Evolutionary conservation across 2,113 vertebrate species (phyloP).

Genomic region (Hippoglossus stenolepis): DNA sequence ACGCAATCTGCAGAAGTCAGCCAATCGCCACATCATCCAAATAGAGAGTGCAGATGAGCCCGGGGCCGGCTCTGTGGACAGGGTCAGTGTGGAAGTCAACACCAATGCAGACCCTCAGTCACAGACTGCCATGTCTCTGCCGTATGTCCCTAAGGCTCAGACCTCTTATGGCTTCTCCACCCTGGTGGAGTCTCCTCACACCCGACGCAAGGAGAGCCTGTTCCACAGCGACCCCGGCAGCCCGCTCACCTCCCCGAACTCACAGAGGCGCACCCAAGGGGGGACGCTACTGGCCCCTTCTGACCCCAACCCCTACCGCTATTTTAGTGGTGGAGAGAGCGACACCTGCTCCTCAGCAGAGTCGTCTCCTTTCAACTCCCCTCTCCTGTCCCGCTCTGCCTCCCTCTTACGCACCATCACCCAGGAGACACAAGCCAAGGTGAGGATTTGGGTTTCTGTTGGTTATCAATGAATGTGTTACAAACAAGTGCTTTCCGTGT

Average conservation of each 20-base stretch:
- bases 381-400: slow-evolving; percentile 92
- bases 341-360: slow-evolving; percentile 96
- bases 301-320: slow-evolving; percentile 90
- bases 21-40: slow-evolving; percentile 94
- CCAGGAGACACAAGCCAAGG: slow-evolving; percentile 93
- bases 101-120: slow-evolving; percentile 91
- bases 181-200: slow-evolving; percentile 94
- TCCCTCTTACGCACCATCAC: slow-evolving; percentile 93
- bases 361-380: slow-evolving; percentile 93
- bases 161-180: slow-evolving; percentile 95
- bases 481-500: background rate
- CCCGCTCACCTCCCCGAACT: slow-evolving; percentile 87
- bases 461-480: background rate
- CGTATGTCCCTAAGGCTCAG: slow-evolving; percentile 94
- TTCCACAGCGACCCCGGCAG: slow-evolving; percentile 95
- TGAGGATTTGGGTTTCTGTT: slow-evolving; percentile 20
- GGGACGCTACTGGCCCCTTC: slow-evolving; percentile 80
- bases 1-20: slow-evolving; percentile 85
- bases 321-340: slow-evolving; percentile 94
- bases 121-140: slow-evolving; percentile 91
- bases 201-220: slow-evolving; percentile 92
- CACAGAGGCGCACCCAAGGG: slow-evolving; percentile 84
- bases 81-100: slow-evolving; percentile 49
- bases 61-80: slow-evolving; percentile 18
- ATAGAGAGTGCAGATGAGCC: slow-evolving; percentile 93